phyloP scores from a whole-genome alignment of 2,888 invertebrate genomes.

The Acronicta alni region DNA sequence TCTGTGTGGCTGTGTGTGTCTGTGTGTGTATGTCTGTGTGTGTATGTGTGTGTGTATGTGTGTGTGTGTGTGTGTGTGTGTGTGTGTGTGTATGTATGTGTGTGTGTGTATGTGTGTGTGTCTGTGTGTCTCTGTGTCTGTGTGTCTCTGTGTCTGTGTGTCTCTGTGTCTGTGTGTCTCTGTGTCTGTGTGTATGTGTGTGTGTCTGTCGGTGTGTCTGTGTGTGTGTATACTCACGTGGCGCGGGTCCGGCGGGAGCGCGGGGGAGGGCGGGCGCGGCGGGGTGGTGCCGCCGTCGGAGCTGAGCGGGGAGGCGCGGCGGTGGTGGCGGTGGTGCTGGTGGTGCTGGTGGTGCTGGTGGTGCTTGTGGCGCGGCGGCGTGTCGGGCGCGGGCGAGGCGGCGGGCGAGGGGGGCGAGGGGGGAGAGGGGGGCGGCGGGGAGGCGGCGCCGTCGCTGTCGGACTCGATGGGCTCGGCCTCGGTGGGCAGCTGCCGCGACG shows the following conservation, averaged over 20 bases:
- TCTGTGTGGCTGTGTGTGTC: no score
- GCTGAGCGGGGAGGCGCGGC: conserved; percentile 5
- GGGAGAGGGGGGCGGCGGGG: conserved; percentile 31
- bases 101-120: no score
- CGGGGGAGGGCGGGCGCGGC: conserved; percentile 41
- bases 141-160: no score
- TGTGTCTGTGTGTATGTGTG: no score
- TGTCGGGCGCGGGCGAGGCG: conserved; percentile 35
- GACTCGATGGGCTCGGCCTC: conserved; percentile 94
- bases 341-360: not conserved
- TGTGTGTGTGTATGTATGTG: no score
- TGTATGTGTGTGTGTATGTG: no score
- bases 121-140: no score
- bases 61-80: no score
- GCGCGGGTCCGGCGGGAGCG: conserved; percentile 25
- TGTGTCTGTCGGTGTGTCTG: no score
- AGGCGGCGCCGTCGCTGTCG: conserved; percentile 71
- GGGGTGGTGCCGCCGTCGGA: conserved; percentile 51
- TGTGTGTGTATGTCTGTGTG: no score
- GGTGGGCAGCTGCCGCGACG: conserved; percentile 90
- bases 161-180: no score
- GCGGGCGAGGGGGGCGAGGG: conserved; percentile 28
- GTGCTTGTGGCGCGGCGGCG: conserved; percentile 16
- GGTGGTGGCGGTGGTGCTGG: conserved; percentile 2
- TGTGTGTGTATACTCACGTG: conserved; percentile 7